phyloP scores from a whole-genome alignment of 2,888 invertebrate species.

The Neoascia interrupta region DNA sequence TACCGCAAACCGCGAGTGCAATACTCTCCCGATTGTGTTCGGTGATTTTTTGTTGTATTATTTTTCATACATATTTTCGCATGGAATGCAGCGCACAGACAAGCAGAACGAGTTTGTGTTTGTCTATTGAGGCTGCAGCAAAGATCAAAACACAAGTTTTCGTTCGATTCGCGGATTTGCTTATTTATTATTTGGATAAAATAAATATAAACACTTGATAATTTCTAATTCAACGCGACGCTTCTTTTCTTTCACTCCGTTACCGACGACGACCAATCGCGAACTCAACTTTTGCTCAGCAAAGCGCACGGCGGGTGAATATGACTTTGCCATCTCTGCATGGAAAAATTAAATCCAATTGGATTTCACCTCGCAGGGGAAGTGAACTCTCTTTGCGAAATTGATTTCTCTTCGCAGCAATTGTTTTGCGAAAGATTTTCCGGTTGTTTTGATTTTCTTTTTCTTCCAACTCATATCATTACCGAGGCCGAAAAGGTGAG shows the following conservation, averaged over 20 bases:
- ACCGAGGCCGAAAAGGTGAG: too few species aligned
- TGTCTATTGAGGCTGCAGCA: background rate
- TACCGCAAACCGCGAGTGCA: constrained; percentile 61
- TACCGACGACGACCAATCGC: constrained; percentile 47
- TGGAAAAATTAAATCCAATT: constrained; percentile 4
- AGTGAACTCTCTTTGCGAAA: too few species aligned
- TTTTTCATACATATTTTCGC: too few species aligned
- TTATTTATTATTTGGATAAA: background rate
- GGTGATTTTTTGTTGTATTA: constrained; percentile 39
- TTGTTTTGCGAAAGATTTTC: constrained; percentile 17
- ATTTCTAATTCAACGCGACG: constrained; percentile 15
- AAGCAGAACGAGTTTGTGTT: constrained; percentile 41
- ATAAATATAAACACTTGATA: background rate
- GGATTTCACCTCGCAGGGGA: constrained; percentile 22
- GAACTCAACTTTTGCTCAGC: constrained; percentile 38
- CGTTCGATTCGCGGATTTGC: background rate
- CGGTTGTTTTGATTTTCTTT: constrained; percentile 37
- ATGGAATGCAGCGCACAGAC: constrained; percentile 60
- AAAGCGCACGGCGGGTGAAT: too few species aligned
- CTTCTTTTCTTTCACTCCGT: background rate
- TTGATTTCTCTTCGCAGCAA: constrained; percentile 4
- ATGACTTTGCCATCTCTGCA: constrained; percentile 22
- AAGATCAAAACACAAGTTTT: background rate
- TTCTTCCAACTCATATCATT: too few species aligned
- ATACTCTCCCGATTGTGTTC: constrained; percentile 35